Evolutionary conservation across 2,113 vertebrate species (phyloP), one percentile per base, ranked within the genome.

Genomic region (Cnemophilus loriae): DNA sequence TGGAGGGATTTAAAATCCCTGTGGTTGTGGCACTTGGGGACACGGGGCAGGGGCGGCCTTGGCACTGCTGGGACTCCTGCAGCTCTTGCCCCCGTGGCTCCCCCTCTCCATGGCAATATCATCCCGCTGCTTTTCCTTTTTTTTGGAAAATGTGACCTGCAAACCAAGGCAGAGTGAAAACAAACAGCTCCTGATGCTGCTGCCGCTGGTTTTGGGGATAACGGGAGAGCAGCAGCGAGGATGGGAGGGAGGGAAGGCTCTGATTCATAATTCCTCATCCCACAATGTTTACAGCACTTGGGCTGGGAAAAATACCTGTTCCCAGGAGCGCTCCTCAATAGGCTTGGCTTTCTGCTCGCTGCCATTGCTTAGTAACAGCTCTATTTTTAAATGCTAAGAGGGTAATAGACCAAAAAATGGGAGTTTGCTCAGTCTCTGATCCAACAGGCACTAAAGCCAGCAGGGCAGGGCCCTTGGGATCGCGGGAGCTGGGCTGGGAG

Each of bases 301-400:
- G 81, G 59, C 49, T 87, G 84, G 82, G 95, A 95, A 95, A 93
- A 95, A 91, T 96, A 95, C 89, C 95, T 93, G 84, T 77, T 95
- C 88, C 20, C 60, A 92, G 78, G 44, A 60, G 46, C 2, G 18
- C 26, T 93, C 67, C 87, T 93, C 89, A 21, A 3, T 16, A 76
- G 90, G 87, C 90, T 92, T 22, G 32, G 61, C 90, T 50, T 35
- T 32, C 80, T 89, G 16, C 83, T 80, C 4, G 3, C 85, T 74
- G 84, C 76, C 93, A 97, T 77, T 6, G 92, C 92, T 88, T 95
- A 91, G 94, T 95, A 96, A 96, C 94, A 90, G 91, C 87, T 96
- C 93, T 96, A 96, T 95, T 95, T 96, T 95, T 96, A 96, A 94
- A 93, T 77, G 84, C 33, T 65, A 1, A 70, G 78, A 94, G 95